phyloP scores from a whole-genome alignment of 2,888 invertebrate species.

The Clostera curtula region DNA sequence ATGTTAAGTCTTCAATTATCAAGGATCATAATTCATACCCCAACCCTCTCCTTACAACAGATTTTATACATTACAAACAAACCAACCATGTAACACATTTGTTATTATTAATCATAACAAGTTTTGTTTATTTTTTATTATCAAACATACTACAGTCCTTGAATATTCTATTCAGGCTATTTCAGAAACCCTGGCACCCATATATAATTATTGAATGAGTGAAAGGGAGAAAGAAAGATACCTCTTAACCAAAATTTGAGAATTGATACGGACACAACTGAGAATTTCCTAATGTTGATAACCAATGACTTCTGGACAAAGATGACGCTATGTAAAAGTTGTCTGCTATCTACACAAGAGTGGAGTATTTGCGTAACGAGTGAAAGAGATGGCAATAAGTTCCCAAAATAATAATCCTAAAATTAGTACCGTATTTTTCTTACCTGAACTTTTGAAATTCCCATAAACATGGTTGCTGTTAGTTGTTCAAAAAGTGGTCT shows the following conservation, averaged over 20 bases:
- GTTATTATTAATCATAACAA: no score
- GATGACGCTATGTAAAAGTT: constrained; percentile 58
- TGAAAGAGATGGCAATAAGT: constrained; percentile 58
- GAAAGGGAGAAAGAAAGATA: constrained; percentile 54
- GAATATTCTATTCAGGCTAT: no score
- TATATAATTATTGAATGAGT: constrained; percentile 19
- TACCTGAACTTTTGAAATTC: constrained; percentile 76
- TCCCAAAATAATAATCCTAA: constrained; percentile 46
- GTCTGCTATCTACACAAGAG: constrained; percentile 35
- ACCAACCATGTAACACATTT: no score
- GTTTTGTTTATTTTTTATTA: no score
- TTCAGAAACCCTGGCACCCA: no score
- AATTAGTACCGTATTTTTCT: constrained; percentile 39
- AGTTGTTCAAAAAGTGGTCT: constrained; percentile 78
- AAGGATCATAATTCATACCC: no score
- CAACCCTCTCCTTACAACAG: no score
- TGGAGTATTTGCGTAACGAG: constrained; percentile 29
- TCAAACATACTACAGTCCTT: no score
- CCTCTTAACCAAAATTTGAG: constrained; percentile 59
- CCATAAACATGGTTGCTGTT: constrained; percentile 79
- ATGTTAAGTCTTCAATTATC: no score
- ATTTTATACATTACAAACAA: no score
- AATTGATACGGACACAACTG: constrained; percentile 39
- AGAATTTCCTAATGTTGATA: constrained; percentile 43
- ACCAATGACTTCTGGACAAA: constrained; percentile 63